Percentiles rank a stretch among this genome's conserved stretches.
These are phyloP conservation scores for Ameiurus melas DNA, from an alignment of 2,113 vertebrate genomes.

Conservation along the genomic window DNA sequence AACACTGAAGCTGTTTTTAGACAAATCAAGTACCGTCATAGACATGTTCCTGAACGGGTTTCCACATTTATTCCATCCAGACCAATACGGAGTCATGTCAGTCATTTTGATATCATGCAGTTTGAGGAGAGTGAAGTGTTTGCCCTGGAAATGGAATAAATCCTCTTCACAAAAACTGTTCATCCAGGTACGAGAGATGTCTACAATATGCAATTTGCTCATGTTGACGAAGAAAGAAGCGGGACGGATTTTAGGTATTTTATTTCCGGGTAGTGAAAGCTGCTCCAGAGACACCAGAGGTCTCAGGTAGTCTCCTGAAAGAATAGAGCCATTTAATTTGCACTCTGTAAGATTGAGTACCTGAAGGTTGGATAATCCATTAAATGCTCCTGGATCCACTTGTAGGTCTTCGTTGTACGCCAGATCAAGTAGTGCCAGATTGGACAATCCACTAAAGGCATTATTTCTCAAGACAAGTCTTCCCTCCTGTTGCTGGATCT, in stretches of 20 bases:
- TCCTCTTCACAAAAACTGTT: conserved; percentile 75
- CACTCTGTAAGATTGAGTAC: conserved; percentile 72
- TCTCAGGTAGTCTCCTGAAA: conserved; percentile 75
- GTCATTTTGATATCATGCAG: conserved; percentile 61
- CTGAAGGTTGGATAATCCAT: conserved; percentile 70
- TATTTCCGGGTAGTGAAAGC: conserved; percentile 73
- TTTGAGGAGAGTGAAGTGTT: conserved; percentile 69
- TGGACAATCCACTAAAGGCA: conserved; percentile 78
- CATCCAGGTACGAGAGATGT: conserved; percentile 73
- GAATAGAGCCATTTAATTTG: conserved; percentile 67
- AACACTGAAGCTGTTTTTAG: conserved; percentile 59
- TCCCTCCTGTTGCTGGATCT: conserved; percentile 64
- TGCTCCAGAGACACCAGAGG: conserved; percentile 74
- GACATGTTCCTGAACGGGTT: conserved; percentile 80
- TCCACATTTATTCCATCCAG: conserved; percentile 73
- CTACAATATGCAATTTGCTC: conserved; percentile 66
- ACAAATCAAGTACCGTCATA: conserved; percentile 72
- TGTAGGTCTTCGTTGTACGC: conserved; percentile 58
- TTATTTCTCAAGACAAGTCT: conserved; percentile 70
- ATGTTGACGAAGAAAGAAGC: conserved; percentile 78
- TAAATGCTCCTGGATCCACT: conserved; percentile 78
- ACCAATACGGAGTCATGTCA: conserved; percentile 23
- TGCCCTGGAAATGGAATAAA: conserved; percentile 77
- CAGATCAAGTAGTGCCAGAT: conserved; percentile 73
- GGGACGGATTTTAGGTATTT: conserved; percentile 72